phyloP scores from a whole-genome alignment of 2,797 vertebrate species.

The Intellagama lesueurii region DNA sequence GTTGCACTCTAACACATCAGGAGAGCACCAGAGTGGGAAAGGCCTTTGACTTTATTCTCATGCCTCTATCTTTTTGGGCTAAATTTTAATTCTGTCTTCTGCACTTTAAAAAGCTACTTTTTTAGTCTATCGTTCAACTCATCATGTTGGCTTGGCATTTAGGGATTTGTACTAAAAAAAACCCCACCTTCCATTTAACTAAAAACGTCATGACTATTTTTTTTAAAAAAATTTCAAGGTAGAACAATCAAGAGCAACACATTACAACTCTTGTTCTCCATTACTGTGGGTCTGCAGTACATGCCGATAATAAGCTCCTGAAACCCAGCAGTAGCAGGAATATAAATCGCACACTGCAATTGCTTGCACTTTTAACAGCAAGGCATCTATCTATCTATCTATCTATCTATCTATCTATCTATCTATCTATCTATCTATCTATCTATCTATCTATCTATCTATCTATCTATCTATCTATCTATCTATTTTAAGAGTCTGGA shows the following conservation, averaged over 20 bases:
- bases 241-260: constrained; percentile 59
- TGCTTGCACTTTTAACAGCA: constrained; percentile 46
- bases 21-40: neutral
- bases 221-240: constrained; percentile 44
- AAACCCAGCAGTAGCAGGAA: constrained; percentile 52
- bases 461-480: too few relatives aligned
- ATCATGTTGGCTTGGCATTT: too few relatives aligned
- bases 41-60: too few relatives aligned
- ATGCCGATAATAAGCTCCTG: constrained; percentile 45
- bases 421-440: neutral
- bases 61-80: too few relatives aligned
- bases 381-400: constrained; percentile 29
- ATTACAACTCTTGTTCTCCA: constrained; percentile 61
- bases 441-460: neutral
- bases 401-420: too few relatives aligned
- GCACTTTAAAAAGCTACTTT: too few relatives aligned
- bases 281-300: constrained; percentile 35
- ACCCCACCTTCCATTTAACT: too few relatives aligned
- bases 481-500: constrained; percentile 61
- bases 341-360: constrained; percentile 48
- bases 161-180: too few relatives aligned
- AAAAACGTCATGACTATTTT: too few relatives aligned
- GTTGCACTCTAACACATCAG: neutral
- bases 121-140: too few relatives aligned
- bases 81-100: too few relatives aligned